phyloP scores from a whole-genome alignment of 2,113 vertebrate genomes.

The Ramphastos sulfuratus region DNA sequence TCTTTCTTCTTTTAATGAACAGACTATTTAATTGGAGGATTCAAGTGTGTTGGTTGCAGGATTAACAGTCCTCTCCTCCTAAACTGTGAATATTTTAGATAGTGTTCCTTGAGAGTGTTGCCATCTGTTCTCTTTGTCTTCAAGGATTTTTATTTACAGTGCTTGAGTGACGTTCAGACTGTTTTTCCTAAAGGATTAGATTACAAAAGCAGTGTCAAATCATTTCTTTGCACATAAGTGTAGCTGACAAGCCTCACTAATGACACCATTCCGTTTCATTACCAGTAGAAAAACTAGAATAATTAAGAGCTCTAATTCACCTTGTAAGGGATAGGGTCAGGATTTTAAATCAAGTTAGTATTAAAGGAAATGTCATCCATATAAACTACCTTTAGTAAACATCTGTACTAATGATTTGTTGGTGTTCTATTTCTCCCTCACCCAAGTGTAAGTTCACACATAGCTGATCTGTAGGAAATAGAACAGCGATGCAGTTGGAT shows the following conservation, averaged over 20 bases:
- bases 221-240: neutral
- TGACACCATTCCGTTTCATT: slow-evolving; percentile 38
- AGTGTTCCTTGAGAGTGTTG: neutral
- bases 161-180: neutral
- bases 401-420: neutral
- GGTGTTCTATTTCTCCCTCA: neutral
- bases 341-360: neutral
- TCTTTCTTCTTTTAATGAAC: neutral
- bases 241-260: slow-evolving; percentile 59
- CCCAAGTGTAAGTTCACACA: accelerated
- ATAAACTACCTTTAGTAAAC: neutral
- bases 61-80: neutral
- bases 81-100: neutral
- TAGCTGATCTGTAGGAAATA: accelerated
- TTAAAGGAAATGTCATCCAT: neutral
- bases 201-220: slow-evolving; percentile 46
- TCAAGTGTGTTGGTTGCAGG: neutral
- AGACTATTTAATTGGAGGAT: neutral
- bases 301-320: slow-evolving; percentile 36
- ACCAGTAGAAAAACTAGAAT: neutral
- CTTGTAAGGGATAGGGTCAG: neutral
- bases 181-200: slow-evolving; percentile 27
- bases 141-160: slow-evolving; percentile 37
- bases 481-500: neutral
- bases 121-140: slow-evolving; percentile 42